Conservation (phyloP, 2,797 vertebrate genomes). For the Onychomys leucogaster region DNA sequence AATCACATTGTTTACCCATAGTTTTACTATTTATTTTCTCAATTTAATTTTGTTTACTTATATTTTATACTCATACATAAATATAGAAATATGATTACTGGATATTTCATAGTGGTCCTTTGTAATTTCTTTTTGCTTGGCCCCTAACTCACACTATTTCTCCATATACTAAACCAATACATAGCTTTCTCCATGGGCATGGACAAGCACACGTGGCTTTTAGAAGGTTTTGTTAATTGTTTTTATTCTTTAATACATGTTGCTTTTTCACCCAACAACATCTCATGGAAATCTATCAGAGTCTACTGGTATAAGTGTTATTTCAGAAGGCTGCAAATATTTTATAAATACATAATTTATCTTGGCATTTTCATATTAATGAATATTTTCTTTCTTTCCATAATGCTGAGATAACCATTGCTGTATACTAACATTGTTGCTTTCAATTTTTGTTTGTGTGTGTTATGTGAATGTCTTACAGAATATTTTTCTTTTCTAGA, state of each 20-base stretch:
- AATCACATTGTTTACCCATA: slow-evolving; percentile 8
- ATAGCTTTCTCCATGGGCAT: neutral
- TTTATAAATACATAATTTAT: slow-evolving; percentile 29
- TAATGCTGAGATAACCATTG: slow-evolving; percentile 36
- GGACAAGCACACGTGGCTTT: neutral
- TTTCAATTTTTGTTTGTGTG: neutral
- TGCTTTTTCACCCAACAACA: neutral
- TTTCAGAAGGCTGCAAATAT: slow-evolving; percentile 52
- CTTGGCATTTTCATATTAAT: slow-evolving; percentile 24
- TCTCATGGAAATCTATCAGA: slow-evolving; percentile 47
- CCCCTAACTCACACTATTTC: neutral
- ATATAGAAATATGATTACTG: slow-evolving; percentile 4
- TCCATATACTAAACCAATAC: slow-evolving; percentile 1
- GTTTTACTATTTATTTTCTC: slow-evolving; percentile 51
- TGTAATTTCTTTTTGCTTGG: slow-evolving; percentile 19
- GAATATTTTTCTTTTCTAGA: slow-evolving; percentile 40
- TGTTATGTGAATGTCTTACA: neutral
- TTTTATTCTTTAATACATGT: slow-evolving; percentile 4
- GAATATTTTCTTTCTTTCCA: slow-evolving; percentile 52
- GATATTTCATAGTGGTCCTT: slow-evolving; percentile 1
- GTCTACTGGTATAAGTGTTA: slow-evolving; percentile 9
- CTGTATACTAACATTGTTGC: slow-evolving; percentile 1
- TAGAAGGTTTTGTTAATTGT: slow-evolving; percentile 23
- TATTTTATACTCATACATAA: slow-evolving; percentile 8
- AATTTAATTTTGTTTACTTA: slow-evolving; percentile 50